A percentile compares a stretch with the other conserved stretches of the same genome.
These are phyloP conservation scores for Atherinomorus stipes DNA, from an alignment of 2,113 vertebrate genomes.

Conservation along the genomic window DNA sequence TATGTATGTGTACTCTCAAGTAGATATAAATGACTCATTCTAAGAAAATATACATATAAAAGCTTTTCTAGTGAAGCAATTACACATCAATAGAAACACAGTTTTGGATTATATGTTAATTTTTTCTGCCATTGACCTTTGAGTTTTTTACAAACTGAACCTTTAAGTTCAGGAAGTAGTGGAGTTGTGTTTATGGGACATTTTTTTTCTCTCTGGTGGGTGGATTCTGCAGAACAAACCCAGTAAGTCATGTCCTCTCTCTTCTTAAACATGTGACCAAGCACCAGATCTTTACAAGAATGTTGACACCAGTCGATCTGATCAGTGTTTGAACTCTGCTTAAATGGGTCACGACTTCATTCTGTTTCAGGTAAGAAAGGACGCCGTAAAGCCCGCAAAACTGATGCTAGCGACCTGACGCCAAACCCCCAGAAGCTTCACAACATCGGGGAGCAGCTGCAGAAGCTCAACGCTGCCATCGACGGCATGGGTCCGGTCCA, in stretches of 20 bases:
- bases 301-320: neutral
- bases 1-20: too few relatives aligned
- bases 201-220: slow-evolving; percentile 25
- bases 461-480: slow-evolving; percentile 82
- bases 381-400: slow-evolving; percentile 81
- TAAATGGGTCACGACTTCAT: neutral
- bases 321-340: neutral
- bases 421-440: slow-evolving; percentile 83
- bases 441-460: slow-evolving; percentile 83
- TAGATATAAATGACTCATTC: too few relatives aligned
- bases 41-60: too few relatives aligned
- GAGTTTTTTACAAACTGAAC: too few relatives aligned
- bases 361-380: slow-evolving; percentile 76
- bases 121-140: too few relatives aligned
- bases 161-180: too few relatives aligned
- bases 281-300: neutral
- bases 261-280: too few relatives aligned
- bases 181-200: too few relatives aligned
- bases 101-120: too few relatives aligned
- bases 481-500: slow-evolving; percentile 82
- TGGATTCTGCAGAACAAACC: neutral
- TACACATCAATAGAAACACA: too few relatives aligned
- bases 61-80: too few relatives aligned
- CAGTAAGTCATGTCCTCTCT: too few relatives aligned
- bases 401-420: slow-evolving; percentile 82